phyloP scores from a whole-genome alignment of 2,113 vertebrate species.

The Corythornis cristatus region DNA sequence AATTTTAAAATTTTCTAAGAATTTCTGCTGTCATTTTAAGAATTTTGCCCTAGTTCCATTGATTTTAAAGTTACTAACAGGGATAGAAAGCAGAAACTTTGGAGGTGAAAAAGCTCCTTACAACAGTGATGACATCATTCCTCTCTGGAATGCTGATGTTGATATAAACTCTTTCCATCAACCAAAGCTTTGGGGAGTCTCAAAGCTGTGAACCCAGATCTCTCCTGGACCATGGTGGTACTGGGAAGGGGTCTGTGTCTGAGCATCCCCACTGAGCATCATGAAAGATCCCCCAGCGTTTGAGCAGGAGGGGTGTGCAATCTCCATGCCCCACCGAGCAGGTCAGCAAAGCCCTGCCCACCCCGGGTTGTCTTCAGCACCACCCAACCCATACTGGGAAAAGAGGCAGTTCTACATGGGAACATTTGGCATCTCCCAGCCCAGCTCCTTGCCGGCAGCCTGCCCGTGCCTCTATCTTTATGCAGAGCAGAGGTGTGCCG shows the following conservation, averaged over 20 bases:
- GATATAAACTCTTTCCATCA: not conserved
- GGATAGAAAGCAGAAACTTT: not conserved
- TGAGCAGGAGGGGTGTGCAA: not conserved
- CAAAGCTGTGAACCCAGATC: accelerated
- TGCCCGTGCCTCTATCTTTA: not conserved
- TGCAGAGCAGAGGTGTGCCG: constrained; percentile 19
- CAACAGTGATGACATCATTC: not conserved
- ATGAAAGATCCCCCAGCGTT: not conserved
- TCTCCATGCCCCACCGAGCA: accelerated
- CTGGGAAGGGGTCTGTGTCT: accelerated
- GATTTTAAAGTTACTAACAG: not conserved
- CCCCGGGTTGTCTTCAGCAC: accelerated
- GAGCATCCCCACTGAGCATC: not conserved
- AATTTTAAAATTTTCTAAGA: not conserved
- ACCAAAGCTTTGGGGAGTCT: not conserved
- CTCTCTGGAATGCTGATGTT: not conserved
- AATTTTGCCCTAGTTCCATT: not conserved
- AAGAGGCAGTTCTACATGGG: too few relatives aligned
- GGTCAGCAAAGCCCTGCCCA: not conserved
- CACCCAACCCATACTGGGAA: accelerated
- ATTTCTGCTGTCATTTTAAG: not conserved
- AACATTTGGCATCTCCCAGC: not conserved
- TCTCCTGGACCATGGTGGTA: not conserved
- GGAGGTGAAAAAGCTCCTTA: not conserved
- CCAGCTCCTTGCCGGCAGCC: not conserved